Evolutionary conservation across 2,888 invertebrate species (phyloP).

Genomic region (Entomobrya proxima): DNA sequence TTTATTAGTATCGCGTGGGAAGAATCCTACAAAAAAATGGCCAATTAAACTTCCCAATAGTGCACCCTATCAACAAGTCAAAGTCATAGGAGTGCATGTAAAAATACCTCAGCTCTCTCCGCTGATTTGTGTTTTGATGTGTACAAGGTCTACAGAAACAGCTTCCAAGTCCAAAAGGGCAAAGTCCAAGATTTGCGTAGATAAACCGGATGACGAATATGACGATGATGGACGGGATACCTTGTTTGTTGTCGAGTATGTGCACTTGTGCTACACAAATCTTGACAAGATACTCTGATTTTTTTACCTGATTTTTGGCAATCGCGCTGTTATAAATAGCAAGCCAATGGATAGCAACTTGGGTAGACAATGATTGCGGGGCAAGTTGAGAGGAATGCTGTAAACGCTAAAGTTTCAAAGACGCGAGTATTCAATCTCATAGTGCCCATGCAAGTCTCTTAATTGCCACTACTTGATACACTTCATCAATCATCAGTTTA

Average conservation of each 20-base stretch:
- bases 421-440: no score
- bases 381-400: neutral
- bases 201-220: no score
- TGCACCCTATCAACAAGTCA: constrained; percentile 3
- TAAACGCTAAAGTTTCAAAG: no score
- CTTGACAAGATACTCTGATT: constrained; percentile 4
- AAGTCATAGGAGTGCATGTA: neutral
- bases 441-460: no score
- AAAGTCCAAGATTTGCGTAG: constrained; percentile 7
- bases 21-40: no score
- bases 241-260: no score
- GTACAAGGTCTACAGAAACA: neutral
- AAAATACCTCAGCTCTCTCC: neutral
- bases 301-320: neutral
- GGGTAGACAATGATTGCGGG: neutral
- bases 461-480: no score
- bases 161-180: neutral
- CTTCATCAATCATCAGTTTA: no score
- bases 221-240: no score
- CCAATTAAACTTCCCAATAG: no score
- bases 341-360: neutral
- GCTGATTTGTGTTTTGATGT: neutral
- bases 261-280: no score
- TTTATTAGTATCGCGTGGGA: no score
- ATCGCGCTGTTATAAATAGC: neutral